Evolutionary conservation across 2,797 vertebrate species (phyloP).

Genomic region (Smutsia gigantea): DNA sequence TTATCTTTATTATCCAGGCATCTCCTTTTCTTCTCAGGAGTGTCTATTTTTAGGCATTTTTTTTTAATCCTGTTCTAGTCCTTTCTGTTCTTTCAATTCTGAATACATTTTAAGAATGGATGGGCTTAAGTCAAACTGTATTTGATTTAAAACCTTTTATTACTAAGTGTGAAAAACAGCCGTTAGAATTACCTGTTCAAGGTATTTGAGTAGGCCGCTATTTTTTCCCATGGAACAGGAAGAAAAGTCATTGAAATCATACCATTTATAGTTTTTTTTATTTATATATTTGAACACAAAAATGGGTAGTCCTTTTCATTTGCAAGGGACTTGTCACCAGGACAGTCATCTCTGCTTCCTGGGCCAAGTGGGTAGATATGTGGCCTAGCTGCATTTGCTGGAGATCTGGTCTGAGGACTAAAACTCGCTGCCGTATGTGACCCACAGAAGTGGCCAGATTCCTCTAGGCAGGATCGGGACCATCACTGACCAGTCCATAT

Average conservation of each 20-base stretch:
- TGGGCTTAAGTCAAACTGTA: conserved; percentile 4
- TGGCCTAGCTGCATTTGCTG: not conserved
- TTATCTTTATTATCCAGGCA: conserved; percentile 38
- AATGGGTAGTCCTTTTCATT: conserved; percentile 1
- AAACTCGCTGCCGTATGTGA: not conserved
- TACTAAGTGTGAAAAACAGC: conserved; percentile 20
- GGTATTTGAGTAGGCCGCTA: conserved; percentile 3
- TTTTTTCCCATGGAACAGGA: not conserved
- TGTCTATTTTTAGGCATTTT: conserved; percentile 28
- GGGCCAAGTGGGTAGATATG: not conserved
- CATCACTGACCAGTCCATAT: not conserved
- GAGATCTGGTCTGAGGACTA: not conserved
- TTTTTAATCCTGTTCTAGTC: conserved; percentile 42
- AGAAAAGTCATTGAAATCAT: conserved; percentile 27
- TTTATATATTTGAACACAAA: not conserved
- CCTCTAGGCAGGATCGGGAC: not conserved
- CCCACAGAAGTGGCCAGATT: not conserved
- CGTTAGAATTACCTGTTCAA: conserved; percentile 10
- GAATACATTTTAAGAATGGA: conserved; percentile 43
- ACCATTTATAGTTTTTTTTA: not conserved
- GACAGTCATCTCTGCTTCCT: conserved; percentile 36
- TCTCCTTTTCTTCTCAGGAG: not conserved
- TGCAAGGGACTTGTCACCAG: conserved; percentile 12
- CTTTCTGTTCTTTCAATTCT: conserved; percentile 45
- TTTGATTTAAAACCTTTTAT: conserved; percentile 58